Evolutionary conservation across 2,888 invertebrate species (phyloP), one percentile per base, ranked within the genome.

Genomic region (Luperina nickerlii): DNA sequence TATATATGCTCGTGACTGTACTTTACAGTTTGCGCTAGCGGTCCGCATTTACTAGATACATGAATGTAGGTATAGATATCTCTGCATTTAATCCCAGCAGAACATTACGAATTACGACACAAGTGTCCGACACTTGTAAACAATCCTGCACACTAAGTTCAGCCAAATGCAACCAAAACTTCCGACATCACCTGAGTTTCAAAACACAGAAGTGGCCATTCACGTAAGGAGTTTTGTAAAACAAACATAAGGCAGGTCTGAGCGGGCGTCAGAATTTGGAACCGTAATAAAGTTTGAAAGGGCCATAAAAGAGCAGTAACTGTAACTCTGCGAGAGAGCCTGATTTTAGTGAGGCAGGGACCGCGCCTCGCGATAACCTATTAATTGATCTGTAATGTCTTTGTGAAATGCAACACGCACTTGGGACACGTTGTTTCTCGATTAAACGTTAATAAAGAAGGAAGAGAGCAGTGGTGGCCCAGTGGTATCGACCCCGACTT

Each of bases 271-370:
- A 95, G 95, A 95, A 96, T 96, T 96, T 93, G 96, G 96, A 91
- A 93, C 96, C 95, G 96, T 94, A 95, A 96, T 97, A 97, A 97
- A 97, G 91, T 96, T 96, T 95, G 96, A 96, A 97, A 96, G 97
- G 96, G 95, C 96, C 95, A 96, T 97, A 96, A 96, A 97, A 96
- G 96, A 94, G 95, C 96, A 92, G 95, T 97, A 96, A 96, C 96
- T 95, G 96, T 96, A 95, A 96, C 95, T 96, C 92, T 94, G 94
- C 92, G 94, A 92, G 93, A 94, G 94, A 94, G 95, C 93, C 94
- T 95, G 96, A 96, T 96, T 97, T 96, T 96, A 96, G 96, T 96
- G 94, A 94, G 94, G 92, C 84, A 84, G 89, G 93, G 94, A 92
- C 94, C 94, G 92, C 94, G 91, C 94, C 94, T 92, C 83, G 92